Evolutionary conservation across 1,140 invertebrate genomes (phyloP), one percentile per base, ranked within the genome.

Genomic region (Bombus soroeensis): DNA sequence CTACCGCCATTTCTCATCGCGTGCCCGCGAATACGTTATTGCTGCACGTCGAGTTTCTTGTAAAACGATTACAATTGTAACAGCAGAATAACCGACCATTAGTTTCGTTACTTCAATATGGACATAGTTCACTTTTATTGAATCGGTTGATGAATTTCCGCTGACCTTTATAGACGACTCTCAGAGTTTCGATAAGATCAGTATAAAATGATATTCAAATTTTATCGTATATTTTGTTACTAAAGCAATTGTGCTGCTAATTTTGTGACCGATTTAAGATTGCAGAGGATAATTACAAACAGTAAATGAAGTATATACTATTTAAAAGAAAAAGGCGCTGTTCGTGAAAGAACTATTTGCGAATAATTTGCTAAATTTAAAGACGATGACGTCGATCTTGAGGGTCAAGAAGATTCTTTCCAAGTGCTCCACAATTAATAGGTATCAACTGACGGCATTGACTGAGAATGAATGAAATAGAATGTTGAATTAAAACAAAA

Each of bases 1-100:
- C 77, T 76, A 80, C 88, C 53, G 62, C 41, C 62, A 74, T 83
- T 86, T 83, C 85, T 78, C 86, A 62, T 41, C 34, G 47, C 25
- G 13, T 53, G 64, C 41, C 13, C 59, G 41, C 77, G 71, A 43
- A 87, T 75, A 39, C 12, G 66, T 41, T 68, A 57, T 64, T 53
- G 62, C 59, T 2, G 39, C n/a, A 6, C 64, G n/a, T 34, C 59
- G 59, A n/a, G 71, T n/a, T 57, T 78, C 83, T 62, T 73, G 41
- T 53, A 81, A 68, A 70, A 66, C 53, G 57, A 77, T 68, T 41
- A 66, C 62, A 71, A 43, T 88, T 79, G 37, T 77, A 73, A 79
- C n/a, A 34, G 41, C 66, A 57, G 72, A 62, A 66, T 59, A 57
- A 12, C 41, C n/a, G 28, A 13, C 28, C 22, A 43, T 76, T 79